Base-by-base conservation (phyloP, 2,888 invertebrate species). In the Phalera bucephala region DNA sequence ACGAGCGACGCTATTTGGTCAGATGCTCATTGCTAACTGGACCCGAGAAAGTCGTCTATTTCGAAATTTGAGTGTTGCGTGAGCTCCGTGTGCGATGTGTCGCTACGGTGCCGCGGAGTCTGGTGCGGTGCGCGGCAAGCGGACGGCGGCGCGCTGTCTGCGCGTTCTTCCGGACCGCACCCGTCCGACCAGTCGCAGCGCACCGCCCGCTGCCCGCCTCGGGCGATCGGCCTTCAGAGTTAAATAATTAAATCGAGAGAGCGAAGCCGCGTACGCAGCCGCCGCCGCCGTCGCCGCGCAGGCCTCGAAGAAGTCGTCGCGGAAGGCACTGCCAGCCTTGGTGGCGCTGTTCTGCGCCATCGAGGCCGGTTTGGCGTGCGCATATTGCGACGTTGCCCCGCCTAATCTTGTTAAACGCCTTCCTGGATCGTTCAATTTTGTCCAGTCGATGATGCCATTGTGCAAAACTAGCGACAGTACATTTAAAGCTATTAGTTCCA, bases 91-190 rank as follows among this genome's bases (percentile, higher is more conserved):
- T 81, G 78, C 77, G 70, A 77, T 76, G 79, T 85, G 84, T 82
- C 85, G 84, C 64, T 82, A 72, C 72, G 87, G 88, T 87, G 88
- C 86, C 87, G 71, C 59, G 53, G 80, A 80, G 89, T 88, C 88
- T 88, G 84, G 81, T 76, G 71, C 65, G 72, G 52, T 64, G 68
- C 66, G 78, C 71, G 71, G 79, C 77, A 71, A 66, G 64, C 76
- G 69, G 60, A 62, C 80, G 88, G 87, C 88, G 88, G 86, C 88
- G 86, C 87, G 89, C 88, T 81, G 88, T 87, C 88, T 87, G 84
- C 79, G 71, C 76, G 72, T 70, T 80, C 82, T 81, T 84, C 85
- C 85, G 86, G 82, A 76, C 71, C 80, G 78, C 88, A 86, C 88
- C 84, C 82, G 89, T 87, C 80, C 64, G 80, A 88, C 88, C 84